Evolutionary conservation across 2,797 vertebrate species (phyloP), one percentile per base, ranked within the genome.

Genomic region (Manis javanica): DNA sequence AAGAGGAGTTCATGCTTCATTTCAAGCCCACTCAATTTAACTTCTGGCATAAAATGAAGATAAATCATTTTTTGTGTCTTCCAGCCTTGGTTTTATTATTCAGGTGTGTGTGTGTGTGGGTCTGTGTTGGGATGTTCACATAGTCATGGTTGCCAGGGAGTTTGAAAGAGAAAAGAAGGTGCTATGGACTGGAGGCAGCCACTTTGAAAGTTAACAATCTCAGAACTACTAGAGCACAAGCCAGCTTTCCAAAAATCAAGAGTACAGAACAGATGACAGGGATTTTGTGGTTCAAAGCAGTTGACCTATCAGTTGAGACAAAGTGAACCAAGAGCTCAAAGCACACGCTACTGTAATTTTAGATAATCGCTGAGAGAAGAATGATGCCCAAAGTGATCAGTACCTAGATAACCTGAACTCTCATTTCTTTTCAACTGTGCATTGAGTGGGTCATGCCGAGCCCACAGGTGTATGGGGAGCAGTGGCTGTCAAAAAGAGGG

Each of bases 401-500:
- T 23, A 34, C 3, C n/a, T 57, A n/a, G 51, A 61, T 14, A 66
- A 64, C 46, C 61, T 86, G 39, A 55, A 39, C 37, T 31, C 21
- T 53, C 37, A 31, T 21, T 51, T 71, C 78, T 79, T n/a, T 5
- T 23, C 55, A 81, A 71, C 51, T 86, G 37, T 42, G n/a, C 49
- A 2, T 24, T 8, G 63, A 85, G 29, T n/a, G n/a, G 42, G 16
- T 66, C 34, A 1, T 1, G 34, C 24, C 24, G 8, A 66, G 24
- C 34, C 26, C 57, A 37, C 93, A 96, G 94, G 91, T 95, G 59
- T 69, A 15, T 31, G 42, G 63, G 55, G 69, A 51, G 91, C 26
- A n/a, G 15, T 15, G 55, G 15, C 51, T 95, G 82, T 63, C 94
- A 83, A 72, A 64, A n/a, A 0, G 57, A 69, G 57, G 79, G 64